Conservation (phyloP, 2,113 vertebrate genomes). For the Dolichotis patagonum region DNA sequence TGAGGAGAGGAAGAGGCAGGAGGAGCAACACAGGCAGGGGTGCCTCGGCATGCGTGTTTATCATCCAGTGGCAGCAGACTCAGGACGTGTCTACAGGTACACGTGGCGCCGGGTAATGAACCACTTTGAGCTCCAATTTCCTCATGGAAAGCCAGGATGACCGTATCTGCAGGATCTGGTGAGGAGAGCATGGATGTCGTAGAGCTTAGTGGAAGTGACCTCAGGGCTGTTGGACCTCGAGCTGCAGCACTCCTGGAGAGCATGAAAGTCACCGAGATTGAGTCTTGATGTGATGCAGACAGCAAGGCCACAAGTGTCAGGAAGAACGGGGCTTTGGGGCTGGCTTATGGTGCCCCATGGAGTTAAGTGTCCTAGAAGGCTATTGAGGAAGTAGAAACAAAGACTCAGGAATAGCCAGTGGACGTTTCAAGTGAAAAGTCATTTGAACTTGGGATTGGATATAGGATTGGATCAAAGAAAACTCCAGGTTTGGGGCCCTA, state of each 20-base stretch:
- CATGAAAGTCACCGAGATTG: neutral
- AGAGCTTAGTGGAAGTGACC: conserved; percentile 11
- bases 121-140: neutral
- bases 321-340: neutral
- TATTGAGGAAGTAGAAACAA: conserved; percentile 32
- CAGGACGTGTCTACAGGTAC: neutral
- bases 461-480: neutral
- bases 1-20: neutral
- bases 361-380: neutral
- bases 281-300: neutral
- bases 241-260: neutral
- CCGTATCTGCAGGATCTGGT: neutral
- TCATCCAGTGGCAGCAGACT: neutral
- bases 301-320: neutral
- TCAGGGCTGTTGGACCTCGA: neutral
- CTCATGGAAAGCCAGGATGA: neutral
- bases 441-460: neutral
- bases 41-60: neutral
- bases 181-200: neutral
- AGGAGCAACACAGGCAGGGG: neutral
- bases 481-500: conserved; percentile 2
- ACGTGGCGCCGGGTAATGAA: neutral
- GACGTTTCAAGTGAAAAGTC: conserved; percentile 41
- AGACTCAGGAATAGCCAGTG: neutral
- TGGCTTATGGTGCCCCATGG: neutral